Conservation (phyloP, 2,888 invertebrate genomes). For the Eilema griseolum region DNA sequence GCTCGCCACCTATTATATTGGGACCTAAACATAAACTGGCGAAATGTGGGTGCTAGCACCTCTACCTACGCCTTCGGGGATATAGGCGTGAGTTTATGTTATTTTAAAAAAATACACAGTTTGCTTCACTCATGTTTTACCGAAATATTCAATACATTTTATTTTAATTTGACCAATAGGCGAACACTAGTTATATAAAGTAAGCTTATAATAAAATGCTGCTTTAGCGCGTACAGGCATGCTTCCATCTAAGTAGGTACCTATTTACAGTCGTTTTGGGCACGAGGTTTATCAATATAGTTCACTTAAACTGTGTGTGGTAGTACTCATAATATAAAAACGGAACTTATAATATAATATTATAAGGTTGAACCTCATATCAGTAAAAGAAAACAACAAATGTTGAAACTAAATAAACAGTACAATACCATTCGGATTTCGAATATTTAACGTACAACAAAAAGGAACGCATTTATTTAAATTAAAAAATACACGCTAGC, state of each 20-base stretch:
- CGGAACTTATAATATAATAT: neutral
- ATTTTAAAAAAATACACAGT: too few species aligned
- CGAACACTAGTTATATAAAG: too few species aligned
- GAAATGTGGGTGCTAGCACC: too few species aligned
- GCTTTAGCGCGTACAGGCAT: too few species aligned
- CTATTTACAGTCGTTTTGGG: neutral
- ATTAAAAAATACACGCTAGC: slow-evolving; percentile 74
- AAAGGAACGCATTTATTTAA: slow-evolving; percentile 73
- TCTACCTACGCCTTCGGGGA: too few species aligned
- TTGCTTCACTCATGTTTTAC: neutral
- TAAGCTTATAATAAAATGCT: too few species aligned
- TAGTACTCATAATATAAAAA: neutral
- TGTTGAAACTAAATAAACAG: neutral
- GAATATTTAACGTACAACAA: slow-evolving; percentile 28
- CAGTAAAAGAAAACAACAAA: slow-evolving; percentile 1
- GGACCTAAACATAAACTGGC: too few species aligned
- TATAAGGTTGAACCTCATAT: neutral
- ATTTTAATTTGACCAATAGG: too few species aligned
- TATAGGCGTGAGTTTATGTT: too few species aligned
- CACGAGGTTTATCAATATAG: neutral
- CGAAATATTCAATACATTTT: neutral
- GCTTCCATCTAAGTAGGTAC: neutral
- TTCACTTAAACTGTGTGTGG: neutral
- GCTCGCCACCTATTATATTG: too few species aligned
- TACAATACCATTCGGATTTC: slow-evolving; percentile 16